These are phyloP conservation scores for Platycheirus albimanus DNA, from an alignment of 2,888 invertebrate species.

Conservation along the genomic window DNA sequence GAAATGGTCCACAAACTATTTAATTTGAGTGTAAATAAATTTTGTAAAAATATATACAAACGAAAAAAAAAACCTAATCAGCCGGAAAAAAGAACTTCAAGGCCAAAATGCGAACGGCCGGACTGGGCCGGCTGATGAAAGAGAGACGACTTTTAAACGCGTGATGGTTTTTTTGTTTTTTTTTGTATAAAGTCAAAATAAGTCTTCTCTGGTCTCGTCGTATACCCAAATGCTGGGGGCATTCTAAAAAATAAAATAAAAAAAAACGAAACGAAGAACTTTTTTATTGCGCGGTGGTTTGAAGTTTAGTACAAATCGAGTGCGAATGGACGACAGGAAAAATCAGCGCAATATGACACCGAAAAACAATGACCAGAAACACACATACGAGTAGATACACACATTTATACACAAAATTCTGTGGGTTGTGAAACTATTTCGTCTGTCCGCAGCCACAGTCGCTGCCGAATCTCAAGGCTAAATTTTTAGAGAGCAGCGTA, in stretches of 20 bases:
- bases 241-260: background rate
- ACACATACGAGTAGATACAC: background rate
- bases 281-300: constrained; percentile 39
- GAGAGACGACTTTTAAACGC: constrained; percentile 31
- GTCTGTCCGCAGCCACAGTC: constrained; percentile 35
- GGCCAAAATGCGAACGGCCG: constrained; percentile 67
- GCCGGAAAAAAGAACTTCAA: constrained; percentile 57
- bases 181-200: constrained; percentile 12
- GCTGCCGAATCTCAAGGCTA: constrained; percentile 51
- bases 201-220: constrained; percentile 2
- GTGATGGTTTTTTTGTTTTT: constrained; percentile 11
- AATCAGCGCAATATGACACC: constrained; percentile 52
- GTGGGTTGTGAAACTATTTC: constrained; percentile 34
- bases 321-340: constrained; percentile 26
- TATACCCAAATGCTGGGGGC: background rate
- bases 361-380: constrained; percentile 32
- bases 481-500: constrained; percentile 10
- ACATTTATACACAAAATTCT: background rate
- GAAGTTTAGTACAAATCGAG: constrained; percentile 31
- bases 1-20: constrained; percentile 21
- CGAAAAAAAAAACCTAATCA: constrained; percentile 30
- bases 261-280: constrained; percentile 4
- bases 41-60: constrained; percentile 22
- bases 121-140: constrained; percentile 28
- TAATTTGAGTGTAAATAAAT: constrained; percentile 35